Conservation (phyloP, 2,797 vertebrate species). For the Notamacropus eugenii region DNA sequence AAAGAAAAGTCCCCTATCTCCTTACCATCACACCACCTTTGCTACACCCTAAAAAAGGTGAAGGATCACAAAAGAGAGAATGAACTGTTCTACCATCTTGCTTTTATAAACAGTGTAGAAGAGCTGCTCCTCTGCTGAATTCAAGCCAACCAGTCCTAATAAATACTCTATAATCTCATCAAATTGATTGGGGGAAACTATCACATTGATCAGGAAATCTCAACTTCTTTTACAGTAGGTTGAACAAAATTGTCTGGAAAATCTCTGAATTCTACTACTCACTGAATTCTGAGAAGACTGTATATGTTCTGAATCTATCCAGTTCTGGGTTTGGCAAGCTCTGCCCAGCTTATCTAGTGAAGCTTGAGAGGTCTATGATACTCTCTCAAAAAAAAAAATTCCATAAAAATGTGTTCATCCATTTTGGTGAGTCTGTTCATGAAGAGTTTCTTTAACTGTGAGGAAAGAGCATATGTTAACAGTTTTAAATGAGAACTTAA, state of each 20-base stretch:
- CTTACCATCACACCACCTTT: neutral
- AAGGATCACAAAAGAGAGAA: neutral
- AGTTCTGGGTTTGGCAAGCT: neutral
- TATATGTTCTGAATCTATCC: neutral
- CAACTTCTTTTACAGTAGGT: neutral
- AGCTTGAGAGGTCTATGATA: neutral
- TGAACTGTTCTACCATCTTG: neutral
- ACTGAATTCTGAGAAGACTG: neutral
- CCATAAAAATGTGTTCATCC: neutral
- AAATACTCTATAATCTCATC: neutral
- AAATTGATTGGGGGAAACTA: neutral
- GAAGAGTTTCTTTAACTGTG: no score
- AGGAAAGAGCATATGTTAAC: no score
- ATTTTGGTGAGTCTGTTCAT: no score
- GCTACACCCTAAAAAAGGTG: neutral
- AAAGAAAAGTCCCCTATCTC: neutral
- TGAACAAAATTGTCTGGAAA: constrained; percentile 32
- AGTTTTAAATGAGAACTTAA: no score
- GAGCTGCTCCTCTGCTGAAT: neutral
- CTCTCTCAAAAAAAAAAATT: neutral
- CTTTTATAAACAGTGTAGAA: neutral
- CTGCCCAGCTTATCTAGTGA: constrained; percentile 4
- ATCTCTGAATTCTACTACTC: neutral
- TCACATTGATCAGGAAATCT: neutral
- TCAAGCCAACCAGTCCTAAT: neutral